Evolutionary conservation across 2,797 vertebrate species (phyloP).

Genomic region (Dromococcyx pavoninus): DNA sequence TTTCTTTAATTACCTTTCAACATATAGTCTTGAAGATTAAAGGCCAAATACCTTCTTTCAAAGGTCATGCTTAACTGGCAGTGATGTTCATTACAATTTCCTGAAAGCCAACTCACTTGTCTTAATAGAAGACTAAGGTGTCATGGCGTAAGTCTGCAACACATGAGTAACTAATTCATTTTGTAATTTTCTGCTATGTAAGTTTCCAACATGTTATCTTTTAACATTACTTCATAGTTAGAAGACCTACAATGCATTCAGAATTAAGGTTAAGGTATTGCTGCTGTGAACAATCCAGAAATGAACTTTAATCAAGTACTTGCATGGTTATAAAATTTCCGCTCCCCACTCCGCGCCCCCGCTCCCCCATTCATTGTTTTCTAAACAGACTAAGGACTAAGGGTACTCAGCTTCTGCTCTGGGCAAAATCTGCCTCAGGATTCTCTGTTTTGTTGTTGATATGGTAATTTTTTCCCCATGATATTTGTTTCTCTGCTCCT

Average conservation of each 20-base stretch:
- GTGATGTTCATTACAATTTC: conserved; percentile 35
- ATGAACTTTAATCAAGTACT: background rate
- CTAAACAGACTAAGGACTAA: background rate
- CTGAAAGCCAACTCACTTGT: conserved; percentile 8
- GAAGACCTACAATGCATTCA: background rate
- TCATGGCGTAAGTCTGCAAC: background rate
- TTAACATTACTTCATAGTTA: conserved; percentile 11
- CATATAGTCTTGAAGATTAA: conserved; percentile 42
- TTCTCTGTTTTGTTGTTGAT: background rate
- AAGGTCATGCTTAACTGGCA: conserved; percentile 62
- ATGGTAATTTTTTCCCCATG: background rate
- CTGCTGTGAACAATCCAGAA: background rate
- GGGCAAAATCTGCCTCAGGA: background rate
- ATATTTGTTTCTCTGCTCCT: background rate
- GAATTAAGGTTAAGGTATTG: background rate
- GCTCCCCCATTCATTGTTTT: background rate
- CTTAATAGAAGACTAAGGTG: background rate
- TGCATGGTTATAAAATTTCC: background rate
- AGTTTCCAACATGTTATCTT: conserved; percentile 15
- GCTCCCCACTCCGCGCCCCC: accelerated
- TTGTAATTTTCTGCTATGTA: background rate
- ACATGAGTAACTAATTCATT: background rate
- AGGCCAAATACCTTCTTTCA: conserved; percentile 55
- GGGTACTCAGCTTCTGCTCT: background rate
- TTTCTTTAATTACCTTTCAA: conserved; percentile 44